Conservation (phyloP, 2,797 vertebrate species). For the Enteromius treurensis region DNA sequence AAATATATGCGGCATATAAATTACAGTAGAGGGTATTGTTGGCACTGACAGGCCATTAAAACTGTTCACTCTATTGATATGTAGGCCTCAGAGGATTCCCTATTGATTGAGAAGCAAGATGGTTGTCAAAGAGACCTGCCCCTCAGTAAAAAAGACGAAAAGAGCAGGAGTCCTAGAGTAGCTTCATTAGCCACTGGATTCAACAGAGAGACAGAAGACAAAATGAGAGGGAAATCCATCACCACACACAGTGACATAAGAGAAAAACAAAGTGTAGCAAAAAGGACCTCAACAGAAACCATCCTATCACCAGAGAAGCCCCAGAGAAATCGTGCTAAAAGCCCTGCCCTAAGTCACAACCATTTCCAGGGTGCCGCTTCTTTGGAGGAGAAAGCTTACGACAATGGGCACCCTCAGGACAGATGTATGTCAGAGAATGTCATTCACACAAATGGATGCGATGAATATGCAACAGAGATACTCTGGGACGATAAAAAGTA, state of each 20-base stretch:
- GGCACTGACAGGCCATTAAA: constrained; percentile 78
- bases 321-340: constrained; percentile 56
- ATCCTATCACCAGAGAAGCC: constrained; percentile 64
- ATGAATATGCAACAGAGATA: constrained; percentile 58
- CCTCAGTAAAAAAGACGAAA: constrained; percentile 71
- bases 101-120: constrained; percentile 92
- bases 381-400: constrained; percentile 52
- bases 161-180: constrained; percentile 66
- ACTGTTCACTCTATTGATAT: constrained; percentile 96
- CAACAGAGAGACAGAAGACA: constrained; percentile 61
- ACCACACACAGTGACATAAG: constrained; percentile 44
- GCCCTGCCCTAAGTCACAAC: constrained; percentile 48
- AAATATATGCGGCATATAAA: constrained; percentile 18
- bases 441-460: constrained; percentile 75
- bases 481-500: constrained; percentile 53
- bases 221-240: constrained; percentile 44
- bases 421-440: constrained; percentile 47
- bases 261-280: constrained; percentile 39
- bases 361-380: constrained; percentile 40
- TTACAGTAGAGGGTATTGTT: constrained; percentile 34
- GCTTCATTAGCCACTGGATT: constrained; percentile 49
- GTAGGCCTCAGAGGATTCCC: constrained; percentile 92
- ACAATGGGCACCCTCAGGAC: constrained; percentile 60
- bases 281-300: constrained; percentile 57
- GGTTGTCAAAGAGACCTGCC: constrained; percentile 77